Conservation (phyloP, 2,113 vertebrate genomes). For the Eublepharis macularius region DNA sequence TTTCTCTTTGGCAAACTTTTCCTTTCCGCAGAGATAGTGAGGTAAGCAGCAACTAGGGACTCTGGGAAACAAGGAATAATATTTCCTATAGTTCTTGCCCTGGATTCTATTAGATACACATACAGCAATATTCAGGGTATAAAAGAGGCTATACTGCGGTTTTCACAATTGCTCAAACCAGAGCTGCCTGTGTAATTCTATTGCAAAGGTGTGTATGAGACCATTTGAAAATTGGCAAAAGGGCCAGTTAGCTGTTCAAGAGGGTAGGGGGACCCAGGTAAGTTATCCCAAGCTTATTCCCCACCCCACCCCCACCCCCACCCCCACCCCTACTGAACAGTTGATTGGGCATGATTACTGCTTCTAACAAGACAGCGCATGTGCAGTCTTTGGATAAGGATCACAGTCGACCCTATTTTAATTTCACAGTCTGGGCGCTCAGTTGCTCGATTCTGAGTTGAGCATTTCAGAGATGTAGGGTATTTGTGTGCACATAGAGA, state of each 20-base stretch:
- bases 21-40: background rate
- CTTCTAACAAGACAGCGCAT: background rate
- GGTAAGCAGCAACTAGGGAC: background rate
- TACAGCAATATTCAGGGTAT: background rate
- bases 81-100: background rate
- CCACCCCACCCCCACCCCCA: too few species aligned
- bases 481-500: background rate
- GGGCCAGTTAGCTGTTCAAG: background rate
- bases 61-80: background rate
- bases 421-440: background rate
- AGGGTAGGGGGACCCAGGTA: background rate
- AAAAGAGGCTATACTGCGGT: background rate
- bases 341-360: background rate
- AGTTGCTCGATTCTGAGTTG: background rate
- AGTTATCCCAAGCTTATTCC: background rate
- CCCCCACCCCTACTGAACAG: background rate
- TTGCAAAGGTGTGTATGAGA: too few species aligned
- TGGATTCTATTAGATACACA: background rate
- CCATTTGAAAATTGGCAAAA: background rate
- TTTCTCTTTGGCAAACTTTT: background rate
- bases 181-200: background rate
- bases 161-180: background rate
- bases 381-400: background rate
- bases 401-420: too few species aligned
- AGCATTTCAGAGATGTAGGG: background rate